Base-by-base conservation (phyloP, 2,888 invertebrate species). In the Diachrysia chrysitis region DNA sequence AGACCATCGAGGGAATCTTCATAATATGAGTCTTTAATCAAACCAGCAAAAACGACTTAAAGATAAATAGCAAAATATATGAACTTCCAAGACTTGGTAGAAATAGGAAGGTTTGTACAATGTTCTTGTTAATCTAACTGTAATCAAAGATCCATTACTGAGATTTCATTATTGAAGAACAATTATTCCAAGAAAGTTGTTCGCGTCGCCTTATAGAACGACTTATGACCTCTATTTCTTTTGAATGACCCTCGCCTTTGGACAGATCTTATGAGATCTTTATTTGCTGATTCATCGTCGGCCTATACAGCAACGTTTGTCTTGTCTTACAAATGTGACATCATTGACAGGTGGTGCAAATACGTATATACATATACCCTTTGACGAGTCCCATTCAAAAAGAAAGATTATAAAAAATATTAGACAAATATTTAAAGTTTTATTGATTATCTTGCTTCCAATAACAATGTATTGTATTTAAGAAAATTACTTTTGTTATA, bases 131-230 rank as follows among this genome's bases (percentile, higher is more conserved):
- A 87, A 90, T 91, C 90, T 88, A 89, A 86, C 77, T 76, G 82
- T 86, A 84, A 91, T 93, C 89, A 90, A 87, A 91, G 89, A 87
- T 85, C 80, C 87, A 92, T 92, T 91, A 92, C 82, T 76, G 76
- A 66, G 83, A 86, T 89, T 87, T 87, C 81, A 87, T 90, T 89
- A 87, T 90, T 81, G 65, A 79, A 83, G 86, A 90, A 91, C 88
- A 89, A 91, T 90, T 85, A 88, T 81, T 83, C 62, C 74, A 80
- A 72, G 81, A 86, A 86, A 86, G 85, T 83, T 80, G 81, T 82
- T 79, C 83, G 75, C 73, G 74, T 66, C 58, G 69, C 69, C 63
- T 71, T 80, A 55, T 58, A 70, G 65, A 57, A 66, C 83, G 85
- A 85, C 81, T 78, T 86, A 65, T 84, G 82, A 86, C 86, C 87